Conservation (phyloP, 2,113 vertebrate genomes). For the Aleadryas rufinucha region DNA sequence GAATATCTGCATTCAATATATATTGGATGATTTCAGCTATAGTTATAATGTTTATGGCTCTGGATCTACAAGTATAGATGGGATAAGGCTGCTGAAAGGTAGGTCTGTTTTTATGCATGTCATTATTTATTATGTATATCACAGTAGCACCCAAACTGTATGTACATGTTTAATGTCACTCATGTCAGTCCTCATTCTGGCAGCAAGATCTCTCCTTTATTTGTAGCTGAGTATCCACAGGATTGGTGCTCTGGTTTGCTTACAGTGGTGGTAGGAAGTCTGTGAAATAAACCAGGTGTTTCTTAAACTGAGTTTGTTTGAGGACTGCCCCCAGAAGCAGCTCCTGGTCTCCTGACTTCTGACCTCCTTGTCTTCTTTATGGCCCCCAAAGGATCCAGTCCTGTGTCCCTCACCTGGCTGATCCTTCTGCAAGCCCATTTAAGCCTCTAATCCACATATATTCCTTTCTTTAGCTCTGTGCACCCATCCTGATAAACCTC, state of each 20-base stretch:
- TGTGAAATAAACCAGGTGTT: background rate
- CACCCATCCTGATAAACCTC: background rate
- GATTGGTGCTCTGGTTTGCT: background rate
- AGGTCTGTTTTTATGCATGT: background rate
- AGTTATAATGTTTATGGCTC: background rate
- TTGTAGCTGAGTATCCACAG: background rate
- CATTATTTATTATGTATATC: background rate
- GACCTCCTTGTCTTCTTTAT: background rate
- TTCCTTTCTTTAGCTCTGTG: background rate
- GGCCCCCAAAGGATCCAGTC: background rate
- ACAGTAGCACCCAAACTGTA: background rate
- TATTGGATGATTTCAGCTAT: background rate
- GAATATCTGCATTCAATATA: slow-evolving; percentile 33
- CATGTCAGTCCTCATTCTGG: background rate
- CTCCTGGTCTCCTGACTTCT: background rate
- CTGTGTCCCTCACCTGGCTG: background rate
- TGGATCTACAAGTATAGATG: background rate
- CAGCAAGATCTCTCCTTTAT: background rate
- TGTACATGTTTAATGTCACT: background rate
- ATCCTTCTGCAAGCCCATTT: background rate
- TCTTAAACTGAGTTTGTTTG: background rate
- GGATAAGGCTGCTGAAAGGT: background rate
- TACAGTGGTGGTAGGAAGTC: background rate
- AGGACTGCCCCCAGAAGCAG: background rate
- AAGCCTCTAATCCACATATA: background rate